Evolutionary conservation across 2,888 invertebrate species (phyloP).

Genomic region (Cetonia aurata): DNA sequence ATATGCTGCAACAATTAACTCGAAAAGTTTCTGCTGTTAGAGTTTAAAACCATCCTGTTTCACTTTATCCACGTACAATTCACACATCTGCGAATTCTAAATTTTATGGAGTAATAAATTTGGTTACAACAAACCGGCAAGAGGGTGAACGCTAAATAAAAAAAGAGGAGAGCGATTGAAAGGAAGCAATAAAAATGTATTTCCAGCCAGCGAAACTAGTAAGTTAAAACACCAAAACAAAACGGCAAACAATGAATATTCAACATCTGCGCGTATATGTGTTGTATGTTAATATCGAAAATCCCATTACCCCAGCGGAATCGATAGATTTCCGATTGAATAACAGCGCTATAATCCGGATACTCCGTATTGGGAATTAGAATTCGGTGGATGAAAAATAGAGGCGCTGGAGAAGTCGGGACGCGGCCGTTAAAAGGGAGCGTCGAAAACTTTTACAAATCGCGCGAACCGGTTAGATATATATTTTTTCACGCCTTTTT

Average conservation of each 20-base stretch:
- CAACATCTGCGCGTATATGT: constrained; percentile 23
- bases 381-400: constrained; percentile 31
- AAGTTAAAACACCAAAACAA: constrained; percentile 36
- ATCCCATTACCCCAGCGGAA: constrained; percentile 23
- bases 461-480: constrained; percentile 31
- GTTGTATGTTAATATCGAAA: constrained; percentile 35
- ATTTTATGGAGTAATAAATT: too few relatives aligned
- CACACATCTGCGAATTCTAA: too few relatives aligned
- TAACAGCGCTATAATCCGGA: constrained; percentile 34
- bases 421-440: constrained; percentile 30
- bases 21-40: too few relatives aligned
- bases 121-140: too few relatives aligned
- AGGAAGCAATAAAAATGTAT: constrained; percentile 23
- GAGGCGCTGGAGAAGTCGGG: constrained; percentile 17
- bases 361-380: constrained; percentile 37
- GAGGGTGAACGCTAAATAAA: background rate
- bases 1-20: too few relatives aligned
- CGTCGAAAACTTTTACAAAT: constrained; percentile 29
- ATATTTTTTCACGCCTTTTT: constrained; percentile 9
- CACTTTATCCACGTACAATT: too few relatives aligned
- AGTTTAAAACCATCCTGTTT: too few relatives aligned
- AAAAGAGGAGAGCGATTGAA: background rate
- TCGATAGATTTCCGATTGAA: constrained; percentile 39
- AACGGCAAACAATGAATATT: constrained; percentile 34
- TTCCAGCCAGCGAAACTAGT: background rate